Evolutionary conservation across 2,888 invertebrate genomes (phyloP).

Genomic region (Theodoxus fluviatilis): DNA sequence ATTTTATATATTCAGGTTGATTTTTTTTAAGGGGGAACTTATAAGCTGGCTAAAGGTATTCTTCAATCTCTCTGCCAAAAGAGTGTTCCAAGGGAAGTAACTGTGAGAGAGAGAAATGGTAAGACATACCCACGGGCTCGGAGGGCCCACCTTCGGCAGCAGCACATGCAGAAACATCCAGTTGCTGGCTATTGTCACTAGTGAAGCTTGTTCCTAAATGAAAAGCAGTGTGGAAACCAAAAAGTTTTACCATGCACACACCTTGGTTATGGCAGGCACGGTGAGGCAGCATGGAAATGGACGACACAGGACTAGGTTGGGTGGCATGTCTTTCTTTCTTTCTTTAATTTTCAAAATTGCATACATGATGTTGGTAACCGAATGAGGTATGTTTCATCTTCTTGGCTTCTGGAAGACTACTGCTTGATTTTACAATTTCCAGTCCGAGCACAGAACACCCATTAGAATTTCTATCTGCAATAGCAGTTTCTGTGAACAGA

Average conservation of each 20-base stretch:
- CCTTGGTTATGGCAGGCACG: neutral
- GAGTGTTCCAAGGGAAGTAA: neutral
- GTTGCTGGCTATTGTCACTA: neutral
- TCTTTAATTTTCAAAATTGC: neutral
- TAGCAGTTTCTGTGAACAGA: too few species aligned
- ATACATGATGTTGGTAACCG: neutral
- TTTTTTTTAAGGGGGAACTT: too few species aligned
- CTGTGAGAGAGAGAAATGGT: neutral
- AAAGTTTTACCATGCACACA: constrained; percentile 13
- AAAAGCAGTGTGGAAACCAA: neutral
- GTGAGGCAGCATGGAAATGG: neutral
- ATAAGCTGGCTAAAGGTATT: neutral
- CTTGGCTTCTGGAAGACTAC: too few species aligned
- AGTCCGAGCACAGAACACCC: too few species aligned
- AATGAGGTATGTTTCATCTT: too few species aligned
- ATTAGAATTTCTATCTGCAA: too few species aligned
- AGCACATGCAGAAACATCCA: neutral
- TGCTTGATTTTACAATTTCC: too few species aligned
- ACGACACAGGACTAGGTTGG: too few species aligned
- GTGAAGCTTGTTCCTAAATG: neutral
- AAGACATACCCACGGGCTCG: neutral
- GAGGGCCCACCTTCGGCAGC: too few species aligned
- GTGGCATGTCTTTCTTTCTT: neutral
- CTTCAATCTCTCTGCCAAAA: neutral
- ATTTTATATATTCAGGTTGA: too few species aligned